These are phyloP conservation scores for Stichopus horrens DNA, from an alignment of 53 echinoderm and acorn worm species.

Conservation along the genomic window DNA sequence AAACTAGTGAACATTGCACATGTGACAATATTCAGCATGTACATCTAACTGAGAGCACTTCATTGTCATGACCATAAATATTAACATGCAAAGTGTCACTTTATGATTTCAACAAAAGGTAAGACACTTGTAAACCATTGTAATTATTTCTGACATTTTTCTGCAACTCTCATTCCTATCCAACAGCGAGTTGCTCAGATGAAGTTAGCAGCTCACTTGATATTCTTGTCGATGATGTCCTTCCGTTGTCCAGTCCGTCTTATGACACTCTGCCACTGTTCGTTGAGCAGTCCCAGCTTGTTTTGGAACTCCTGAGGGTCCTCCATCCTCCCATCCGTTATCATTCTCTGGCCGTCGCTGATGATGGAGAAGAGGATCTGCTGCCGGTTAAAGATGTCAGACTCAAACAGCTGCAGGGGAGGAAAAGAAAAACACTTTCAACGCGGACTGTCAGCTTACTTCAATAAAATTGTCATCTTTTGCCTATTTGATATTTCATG, in stretches of 20 bases:
- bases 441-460: not conserved
- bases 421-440: not conserved
- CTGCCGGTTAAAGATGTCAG: conserved; percentile 99
- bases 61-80: too few species aligned
- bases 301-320: conserved; percentile 94
- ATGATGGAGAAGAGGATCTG: conserved; percentile 99
- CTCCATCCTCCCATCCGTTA: conserved; percentile 90
- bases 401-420: conserved; percentile 81
- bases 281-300: conserved; percentile 85
- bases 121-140: too few species aligned
- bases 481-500: too few species aligned
- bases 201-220: conserved; percentile 59
- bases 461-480: too few species aligned
- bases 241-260: conserved; percentile 83
- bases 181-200: not conserved
- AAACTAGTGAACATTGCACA: too few species aligned
- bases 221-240: conserved; percentile 91
- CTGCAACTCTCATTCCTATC: not conserved
- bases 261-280: conserved; percentile 99
- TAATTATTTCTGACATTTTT: not conserved
- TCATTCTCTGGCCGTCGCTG: conserved; percentile 93
- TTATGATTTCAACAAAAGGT: too few species aligned
- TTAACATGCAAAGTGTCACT: too few species aligned
- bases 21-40: too few species aligned
- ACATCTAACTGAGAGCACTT: too few species aligned